These are phyloP conservation scores for Xiphias gladius DNA, from an alignment of 2,113 vertebrate genomes.

Conservation along the genomic window DNA sequence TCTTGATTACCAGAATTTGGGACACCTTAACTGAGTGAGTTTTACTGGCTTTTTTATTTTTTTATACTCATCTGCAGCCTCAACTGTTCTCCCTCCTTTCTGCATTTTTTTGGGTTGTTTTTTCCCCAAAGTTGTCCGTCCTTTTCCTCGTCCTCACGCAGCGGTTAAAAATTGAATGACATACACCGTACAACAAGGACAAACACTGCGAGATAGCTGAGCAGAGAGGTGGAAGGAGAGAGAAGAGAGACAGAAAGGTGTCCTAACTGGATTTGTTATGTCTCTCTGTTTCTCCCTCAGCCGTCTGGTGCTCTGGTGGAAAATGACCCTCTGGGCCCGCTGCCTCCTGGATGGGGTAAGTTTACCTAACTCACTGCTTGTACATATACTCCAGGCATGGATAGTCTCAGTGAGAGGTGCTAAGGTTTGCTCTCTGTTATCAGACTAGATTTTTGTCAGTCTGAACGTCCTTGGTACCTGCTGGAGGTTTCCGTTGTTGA, in stretches of 20 bases:
- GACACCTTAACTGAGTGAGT: constrained; percentile 34
- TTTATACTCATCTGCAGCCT: not conserved
- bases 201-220: not conserved
- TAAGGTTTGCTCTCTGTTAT: not conserved
- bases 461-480: not conserved
- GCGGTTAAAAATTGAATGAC: not conserved
- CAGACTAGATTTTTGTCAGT: not conserved
- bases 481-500: not conserved
- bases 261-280: constrained; percentile 72
- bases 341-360: constrained; percentile 99
- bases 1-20: not conserved
- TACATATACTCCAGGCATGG: not conserved
- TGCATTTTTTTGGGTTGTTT: constrained; percentile 18
- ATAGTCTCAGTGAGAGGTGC: not conserved
- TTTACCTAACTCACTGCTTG: constrained; percentile 55
- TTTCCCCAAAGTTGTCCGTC: not conserved
- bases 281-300: constrained; percentile 86
- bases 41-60: constrained; percentile 3
- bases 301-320: constrained; percentile 89
- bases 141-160: not conserved
- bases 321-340: constrained; percentile 94
- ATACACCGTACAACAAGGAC: not conserved
- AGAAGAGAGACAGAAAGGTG: constrained; percentile 31
- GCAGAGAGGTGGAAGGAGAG: not conserved
- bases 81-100: not conserved